phyloP scores from a whole-genome alignment of 2,888 invertebrate species.

The Dryococelus australis region DNA sequence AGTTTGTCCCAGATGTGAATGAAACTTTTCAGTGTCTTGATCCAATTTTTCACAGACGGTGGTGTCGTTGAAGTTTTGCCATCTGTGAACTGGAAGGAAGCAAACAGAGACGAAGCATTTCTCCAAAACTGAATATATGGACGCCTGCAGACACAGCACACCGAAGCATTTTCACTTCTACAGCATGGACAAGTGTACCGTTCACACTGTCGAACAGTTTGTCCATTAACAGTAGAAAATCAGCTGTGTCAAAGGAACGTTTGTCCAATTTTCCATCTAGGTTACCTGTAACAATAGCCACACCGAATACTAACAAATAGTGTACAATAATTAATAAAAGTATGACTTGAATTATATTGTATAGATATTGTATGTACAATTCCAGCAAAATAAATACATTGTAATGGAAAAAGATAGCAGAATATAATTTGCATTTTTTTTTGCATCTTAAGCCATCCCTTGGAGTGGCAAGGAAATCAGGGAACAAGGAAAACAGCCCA shows the following conservation, averaged over 20 bases:
- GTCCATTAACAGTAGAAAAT: not conserved
- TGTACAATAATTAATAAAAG: no score
- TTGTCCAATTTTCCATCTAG: not conserved
- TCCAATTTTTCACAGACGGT: constrained; percentile 22
- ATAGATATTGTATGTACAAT: no score
- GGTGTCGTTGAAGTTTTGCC: not conserved
- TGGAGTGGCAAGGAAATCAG: no score
- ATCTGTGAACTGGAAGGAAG: not conserved
- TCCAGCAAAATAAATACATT: no score
- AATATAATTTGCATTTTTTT: no score
- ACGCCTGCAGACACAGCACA: constrained; percentile 1
- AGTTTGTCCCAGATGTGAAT: not conserved
- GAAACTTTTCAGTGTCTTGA: not conserved
- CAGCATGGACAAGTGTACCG: not conserved
- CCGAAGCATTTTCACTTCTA: not conserved
- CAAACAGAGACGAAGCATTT: not conserved
- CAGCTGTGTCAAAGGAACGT: not conserved
- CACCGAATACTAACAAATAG: no score
- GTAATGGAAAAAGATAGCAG: no score
- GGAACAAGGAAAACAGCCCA: no score
- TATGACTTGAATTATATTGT: no score
- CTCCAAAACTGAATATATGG: constrained; percentile 3
- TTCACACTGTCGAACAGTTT: not conserved
- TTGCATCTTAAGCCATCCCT: no score
- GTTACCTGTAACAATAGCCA: not conserved